Percentiles rank a stretch among this genome's conserved stretches.
Conservation (phyloP, 64 coral and sea anemone genomes). For the Montipora efflorescens region DNA sequence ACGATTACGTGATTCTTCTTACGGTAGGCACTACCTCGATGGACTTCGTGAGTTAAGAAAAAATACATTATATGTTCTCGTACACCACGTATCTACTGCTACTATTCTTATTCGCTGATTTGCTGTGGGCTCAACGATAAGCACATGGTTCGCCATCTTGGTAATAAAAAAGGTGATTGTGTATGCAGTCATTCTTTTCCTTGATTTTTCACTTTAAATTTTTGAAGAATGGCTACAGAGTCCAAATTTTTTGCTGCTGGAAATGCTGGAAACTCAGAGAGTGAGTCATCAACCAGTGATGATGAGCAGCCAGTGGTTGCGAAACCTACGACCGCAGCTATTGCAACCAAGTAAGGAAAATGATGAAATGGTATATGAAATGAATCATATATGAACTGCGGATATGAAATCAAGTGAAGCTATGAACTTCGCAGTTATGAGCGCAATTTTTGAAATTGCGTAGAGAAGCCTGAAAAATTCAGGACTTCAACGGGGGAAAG, state of each 20-base stretch:
- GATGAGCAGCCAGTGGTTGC: slow-evolving; percentile 88
- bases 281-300: slow-evolving; percentile 84
- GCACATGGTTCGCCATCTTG: slow-evolving; percentile 95
- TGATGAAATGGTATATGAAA: too few species aligned
- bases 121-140: neutral
- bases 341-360: slow-evolving; percentile 75
- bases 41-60: too few species aligned
- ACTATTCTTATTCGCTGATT: neutral
- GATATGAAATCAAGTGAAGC: too few species aligned
- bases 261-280: slow-evolving; percentile 87
- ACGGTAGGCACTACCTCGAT: too few species aligned
- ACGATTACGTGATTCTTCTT: too few species aligned
- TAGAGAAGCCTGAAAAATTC: too few species aligned
- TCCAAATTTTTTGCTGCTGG: slow-evolving; percentile 91
- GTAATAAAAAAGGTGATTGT: neutral
- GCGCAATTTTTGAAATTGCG: too few species aligned
- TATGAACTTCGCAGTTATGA: too few species aligned
- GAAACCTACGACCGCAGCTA: slow-evolving; percentile 58
- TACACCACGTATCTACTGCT: neutral
- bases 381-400: too few species aligned
- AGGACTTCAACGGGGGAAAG: neutral
- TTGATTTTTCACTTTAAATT: neutral
- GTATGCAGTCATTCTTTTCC: neutral
- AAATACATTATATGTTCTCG: too few species aligned
- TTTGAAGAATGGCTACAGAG: slow-evolving; percentile 55